Percentiles rank a stretch among this genome's conserved stretches.
phyloP scores from a whole-genome alignment of 2,113 vertebrate species.

The Ammospiza caudacuta region DNA sequence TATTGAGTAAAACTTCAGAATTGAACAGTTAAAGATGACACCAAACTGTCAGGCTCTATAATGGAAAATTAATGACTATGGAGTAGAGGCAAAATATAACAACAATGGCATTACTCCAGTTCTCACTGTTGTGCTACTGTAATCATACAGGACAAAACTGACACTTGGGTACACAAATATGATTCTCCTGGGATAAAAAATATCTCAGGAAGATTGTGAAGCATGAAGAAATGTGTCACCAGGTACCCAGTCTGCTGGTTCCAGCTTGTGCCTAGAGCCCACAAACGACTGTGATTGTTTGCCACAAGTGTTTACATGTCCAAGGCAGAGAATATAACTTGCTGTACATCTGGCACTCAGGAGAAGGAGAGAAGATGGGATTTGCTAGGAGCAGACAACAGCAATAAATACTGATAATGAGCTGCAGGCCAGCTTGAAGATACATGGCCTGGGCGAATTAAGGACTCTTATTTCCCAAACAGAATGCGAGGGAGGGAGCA shows the following conservation, averaged over 20 bases:
- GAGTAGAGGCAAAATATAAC: background rate
- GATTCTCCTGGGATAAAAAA: background rate
- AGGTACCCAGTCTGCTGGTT: background rate
- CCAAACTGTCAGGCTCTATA: background rate
- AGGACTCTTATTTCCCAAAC: background rate
- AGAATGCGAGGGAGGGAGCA: background rate
- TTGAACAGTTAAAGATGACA: background rate
- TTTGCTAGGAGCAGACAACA: background rate
- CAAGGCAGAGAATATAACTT: background rate
- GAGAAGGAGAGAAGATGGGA: background rate
- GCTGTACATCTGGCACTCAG: background rate
- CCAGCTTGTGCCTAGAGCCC: background rate
- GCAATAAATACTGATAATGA: background rate
- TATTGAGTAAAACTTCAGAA: background rate
- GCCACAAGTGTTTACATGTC: background rate
- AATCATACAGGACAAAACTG: background rate
- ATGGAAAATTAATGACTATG: background rate
- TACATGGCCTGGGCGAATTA: background rate
- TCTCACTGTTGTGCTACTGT: background rate
- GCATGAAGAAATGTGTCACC: background rate
- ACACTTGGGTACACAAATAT: background rate
- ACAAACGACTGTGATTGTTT: background rate
- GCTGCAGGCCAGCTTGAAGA: background rate
- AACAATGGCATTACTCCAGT: background rate
- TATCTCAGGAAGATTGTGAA: background rate